Evolutionary conservation across 2,888 invertebrate species (phyloP).

Genomic region (Drosophila monieri): DNA sequence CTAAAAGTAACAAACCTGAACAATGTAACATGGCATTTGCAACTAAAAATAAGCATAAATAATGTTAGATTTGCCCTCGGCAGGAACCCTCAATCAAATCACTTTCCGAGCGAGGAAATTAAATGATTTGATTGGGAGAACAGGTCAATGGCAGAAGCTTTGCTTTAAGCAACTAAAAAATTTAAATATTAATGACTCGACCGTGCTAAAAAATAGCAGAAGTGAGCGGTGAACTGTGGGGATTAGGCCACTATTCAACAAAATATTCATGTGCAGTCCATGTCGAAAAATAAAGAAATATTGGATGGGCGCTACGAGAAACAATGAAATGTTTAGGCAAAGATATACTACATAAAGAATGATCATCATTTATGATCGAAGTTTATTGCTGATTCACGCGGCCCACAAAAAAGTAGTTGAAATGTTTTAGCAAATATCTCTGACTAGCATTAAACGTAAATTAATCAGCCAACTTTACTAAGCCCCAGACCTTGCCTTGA

Average conservation of each 20-base stretch:
- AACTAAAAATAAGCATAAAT: constrained; percentile 26
- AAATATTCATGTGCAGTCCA: constrained; percentile 6
- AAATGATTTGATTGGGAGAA: constrained; percentile 3
- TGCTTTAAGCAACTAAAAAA: constrained; percentile 60
- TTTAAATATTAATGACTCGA: constrained; percentile 4
- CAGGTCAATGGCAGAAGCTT: constrained; percentile 39
- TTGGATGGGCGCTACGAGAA: constrained; percentile 8
- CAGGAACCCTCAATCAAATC: constrained; percentile 29
- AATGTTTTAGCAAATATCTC: constrained; percentile 37
- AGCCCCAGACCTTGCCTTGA: constrained; percentile 21
- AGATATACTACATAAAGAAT: neutral
- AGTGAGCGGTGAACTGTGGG: constrained; percentile 8
- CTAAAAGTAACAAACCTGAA: constrained; percentile 3
- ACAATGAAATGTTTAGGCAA: constrained; percentile 10
- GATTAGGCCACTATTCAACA: constrained; percentile 9
- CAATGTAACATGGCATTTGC: constrained; percentile 23
- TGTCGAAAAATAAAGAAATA: neutral
- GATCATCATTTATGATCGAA: constrained; percentile 2
- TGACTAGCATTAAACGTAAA: constrained; percentile 27
- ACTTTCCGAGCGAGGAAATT: constrained; percentile 8
- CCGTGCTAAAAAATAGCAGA: constrained; percentile 9
- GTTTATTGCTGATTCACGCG: constrained; percentile 18
- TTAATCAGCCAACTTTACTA: constrained; percentile 24
- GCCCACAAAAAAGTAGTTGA: constrained; percentile 27
- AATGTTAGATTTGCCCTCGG: constrained; percentile 32